phyloP scores from a whole-genome alignment of 2,888 invertebrate species.

The Eulithis prunata region DNA sequence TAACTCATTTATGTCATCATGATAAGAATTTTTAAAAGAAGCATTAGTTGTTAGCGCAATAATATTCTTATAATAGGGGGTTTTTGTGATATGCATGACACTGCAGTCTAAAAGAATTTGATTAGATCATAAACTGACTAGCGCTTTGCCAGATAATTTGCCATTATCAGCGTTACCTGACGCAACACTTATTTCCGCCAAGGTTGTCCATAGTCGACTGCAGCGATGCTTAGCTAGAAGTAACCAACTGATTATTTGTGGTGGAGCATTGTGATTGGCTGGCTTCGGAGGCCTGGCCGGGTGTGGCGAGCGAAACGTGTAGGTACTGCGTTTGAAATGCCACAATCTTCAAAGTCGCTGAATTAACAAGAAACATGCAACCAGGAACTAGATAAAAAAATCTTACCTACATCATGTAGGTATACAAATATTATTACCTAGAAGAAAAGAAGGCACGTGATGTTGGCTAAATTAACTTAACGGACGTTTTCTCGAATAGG shows the following conservation, averaged over 20 bases:
- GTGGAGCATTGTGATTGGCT: conserved; percentile 71
- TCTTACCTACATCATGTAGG: conserved; percentile 7
- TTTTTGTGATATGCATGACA: conserved; percentile 8
- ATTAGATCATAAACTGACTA: conserved; percentile 23
- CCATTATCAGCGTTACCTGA: conserved; percentile 53
- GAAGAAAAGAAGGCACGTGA: conserved; percentile 40
- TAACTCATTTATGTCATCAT: too few species aligned
- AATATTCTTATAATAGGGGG: background rate
- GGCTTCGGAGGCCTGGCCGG: conserved; percentile 75
- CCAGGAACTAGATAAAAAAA: conserved; percentile 45
- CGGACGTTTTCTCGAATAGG: conserved; percentile 36
- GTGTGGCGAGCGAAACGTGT: conserved; percentile 76
- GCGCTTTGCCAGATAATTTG: conserved; percentile 28
- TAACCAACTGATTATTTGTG: conserved; percentile 56
- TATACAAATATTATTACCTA: background rate
- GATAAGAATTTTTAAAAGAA: too few species aligned
- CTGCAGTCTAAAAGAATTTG: conserved; percentile 27
- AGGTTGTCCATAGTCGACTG: conserved; percentile 72
- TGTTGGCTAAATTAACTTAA: conserved; percentile 47
- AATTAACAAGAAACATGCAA: conserved; percentile 49
- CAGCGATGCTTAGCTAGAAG: conserved; percentile 56
- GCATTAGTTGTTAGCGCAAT: background rate
- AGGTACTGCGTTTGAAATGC: conserved; percentile 53
- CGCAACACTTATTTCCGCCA: conserved; percentile 66
- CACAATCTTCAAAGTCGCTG: conserved; percentile 50